Base-by-base conservation (phyloP, 2,113 vertebrate species). In the Leptobrachium leishanense region DNA sequence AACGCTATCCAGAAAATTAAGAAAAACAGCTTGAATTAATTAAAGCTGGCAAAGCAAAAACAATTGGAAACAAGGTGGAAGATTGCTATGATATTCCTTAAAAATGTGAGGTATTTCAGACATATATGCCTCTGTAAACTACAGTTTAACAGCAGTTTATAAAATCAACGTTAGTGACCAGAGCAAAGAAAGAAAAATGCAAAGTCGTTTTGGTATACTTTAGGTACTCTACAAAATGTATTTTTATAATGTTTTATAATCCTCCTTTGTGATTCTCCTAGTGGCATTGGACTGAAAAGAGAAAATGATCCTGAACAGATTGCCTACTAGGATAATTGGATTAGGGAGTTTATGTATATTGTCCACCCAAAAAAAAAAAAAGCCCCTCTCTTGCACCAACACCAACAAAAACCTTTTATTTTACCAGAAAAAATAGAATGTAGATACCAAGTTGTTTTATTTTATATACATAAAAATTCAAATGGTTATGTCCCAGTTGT, bases 21-120 rank as follows among this genome's bases (percentile, higher is more conserved):
- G 77, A 80, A 80, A 80, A 80, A 80, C 77, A 80, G 77, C 77
- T 80, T 80, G 77, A 80, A 80, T 80, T 80, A 80, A 80, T 80
- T 80, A 74, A 80, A 71, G 77, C 74, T 80, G 77, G 77, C 77
- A 80, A 74, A 74, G 77, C 77, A 80, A 80, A 79, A 80, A 80
- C 77, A 74, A 80, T 74, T 74, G 77, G 70, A 80, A 80, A 80
- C 77, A 74, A 80, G 77, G 77, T 68, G 15, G 70, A 74, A 80
- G 77, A 74, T 55, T 74, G 57, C 77, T 31, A 55, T 66, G 10
- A 73, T 72, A 69, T 74, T 74, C n/a, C 43, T 68, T 41, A 40
- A 11, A 59, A 43, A 57, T 62, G 8, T 40, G 41, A 62, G 68
- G 10, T 59, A 68, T 59, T 77, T 9, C n/a, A 1, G 10, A 65